Evolutionary conservation across 2,888 invertebrate genomes (phyloP), one percentile per base, ranked within the genome.

Genomic region (Coenonympha glycerion): DNA sequence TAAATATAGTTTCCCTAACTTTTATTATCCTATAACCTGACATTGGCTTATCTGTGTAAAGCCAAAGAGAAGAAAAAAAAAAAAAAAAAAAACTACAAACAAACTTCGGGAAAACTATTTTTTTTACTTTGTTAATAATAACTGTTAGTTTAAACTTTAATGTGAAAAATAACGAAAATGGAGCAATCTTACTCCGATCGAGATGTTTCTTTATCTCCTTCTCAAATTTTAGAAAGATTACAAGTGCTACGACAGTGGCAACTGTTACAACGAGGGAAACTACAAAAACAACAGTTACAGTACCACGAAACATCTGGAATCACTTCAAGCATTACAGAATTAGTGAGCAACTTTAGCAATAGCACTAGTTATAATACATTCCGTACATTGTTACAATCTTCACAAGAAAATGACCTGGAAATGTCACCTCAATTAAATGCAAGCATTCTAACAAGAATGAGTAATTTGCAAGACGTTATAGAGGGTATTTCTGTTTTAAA

Each of bases 281-380:
- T 87, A 31, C 78, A 82, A 60, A 81, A 82, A 68, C 85, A 86
- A 54, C 73, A 73, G 22, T 68, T 77, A 54, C 68, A 79, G 36
- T 81, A 77, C 50, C 71, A 76, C 58, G 77, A 78, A 51, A 70
- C 70, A 16, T 64, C 79, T 34, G 79, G 79, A 66, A 72, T 66
- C 47, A 73, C 81, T 3, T 73, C 79, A 6, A 75, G 69, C 57
- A 62, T 79, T 13, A 84, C 84, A 9, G 86, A 86, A 72, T 73
- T 87, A 28, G 76, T 85, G 9, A 84, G 84, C 58, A 84, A 86
- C 55, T 85, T 87, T 53, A 83, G 75, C 56, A 79, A 71, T 46
- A 82, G 73, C 42, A 83, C 85, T 4, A 83, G 81, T 63, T 86
- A 85, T 53, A 83, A 82, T 49, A 83, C 85, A 15, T 85, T 87